Evolutionary conservation across 1,140 invertebrate species (phyloP), one percentile per base, ranked within the genome.

Genomic region (Cecropterus lyciades): DNA sequence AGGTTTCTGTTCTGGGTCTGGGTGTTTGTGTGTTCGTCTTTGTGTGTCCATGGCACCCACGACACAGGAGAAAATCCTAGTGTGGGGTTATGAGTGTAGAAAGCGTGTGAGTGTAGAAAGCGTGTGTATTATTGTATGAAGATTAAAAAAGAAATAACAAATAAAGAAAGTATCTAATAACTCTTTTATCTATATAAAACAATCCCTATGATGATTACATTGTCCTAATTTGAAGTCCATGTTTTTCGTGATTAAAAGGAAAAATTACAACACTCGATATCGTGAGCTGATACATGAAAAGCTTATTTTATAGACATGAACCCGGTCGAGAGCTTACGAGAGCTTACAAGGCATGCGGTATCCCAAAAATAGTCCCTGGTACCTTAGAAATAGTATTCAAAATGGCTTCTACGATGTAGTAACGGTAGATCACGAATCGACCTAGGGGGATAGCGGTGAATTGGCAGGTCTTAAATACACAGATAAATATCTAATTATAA

Each of bases 351-450:
- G 7, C 5, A 6, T 37, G n/a, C 1, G 4, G 1, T 4, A 14
- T 37, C n/a, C 14, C 10, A 2, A 43, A 27, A 24, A 43, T 3
- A 14, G n/a, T 20, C 10, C 40, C 11, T 43, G 20, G 20, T 8
- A 13, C n/a, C 0, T 4, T 27, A 1, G 3, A 5, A 3, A 45
- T 45, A 57, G 8, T 1, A 13, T 11, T 15, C 3, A 57, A 45
- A 45, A 10, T 57, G 4, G 42, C 6, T 0, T 27, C 1, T 3
- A 9, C 10, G 1, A n/a, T 30, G 7, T n/a, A 1, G 8, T 57
- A 57, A 57, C 55, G 55, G 55, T 57, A 57, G 55, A 57, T 57
- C 42, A 57, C 55, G 49, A 52, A 52, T 52, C 24, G 55, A 57
- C 55, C 55, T 57, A 45, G 6, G 16, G 49, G 55, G 13, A 57